phyloP scores from a whole-genome alignment of 2,113 vertebrate species.

The Cyanoramphus novaezelandiae region DNA sequence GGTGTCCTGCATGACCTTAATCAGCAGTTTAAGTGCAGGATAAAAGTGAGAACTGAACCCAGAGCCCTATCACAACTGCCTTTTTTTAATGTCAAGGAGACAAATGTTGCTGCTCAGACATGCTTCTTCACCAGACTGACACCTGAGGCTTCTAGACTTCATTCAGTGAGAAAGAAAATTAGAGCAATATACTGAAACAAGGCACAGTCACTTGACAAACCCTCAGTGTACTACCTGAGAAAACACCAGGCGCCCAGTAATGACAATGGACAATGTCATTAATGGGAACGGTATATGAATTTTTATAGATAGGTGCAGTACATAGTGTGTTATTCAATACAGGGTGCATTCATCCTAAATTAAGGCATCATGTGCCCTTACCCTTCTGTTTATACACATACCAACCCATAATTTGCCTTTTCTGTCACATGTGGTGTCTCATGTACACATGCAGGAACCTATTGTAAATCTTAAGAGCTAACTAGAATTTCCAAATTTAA shows the following conservation, averaged over 20 bases:
- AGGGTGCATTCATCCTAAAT: not conserved
- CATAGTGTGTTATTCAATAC: not conserved
- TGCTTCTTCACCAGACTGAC: not conserved
- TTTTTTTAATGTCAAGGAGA: slow-evolving; percentile 44
- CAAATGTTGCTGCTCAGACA: slow-evolving; percentile 18
- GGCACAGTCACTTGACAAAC: not conserved
- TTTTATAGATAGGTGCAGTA: not conserved
- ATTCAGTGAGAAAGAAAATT: not conserved
- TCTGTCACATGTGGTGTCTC: not conserved
- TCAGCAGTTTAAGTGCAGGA: slow-evolving; percentile 16
- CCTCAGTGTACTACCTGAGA: not conserved
- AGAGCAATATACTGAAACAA: not conserved
- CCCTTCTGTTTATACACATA: not conserved
- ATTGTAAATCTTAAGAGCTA: not conserved
- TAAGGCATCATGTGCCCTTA: not conserved
- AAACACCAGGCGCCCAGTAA: not conserved
- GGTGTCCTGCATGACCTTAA: not conserved
- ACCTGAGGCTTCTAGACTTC: not conserved
- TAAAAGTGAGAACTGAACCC: not conserved
- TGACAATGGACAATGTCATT: not conserved
- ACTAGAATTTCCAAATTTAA: not conserved
- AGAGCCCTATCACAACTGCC: not conserved
- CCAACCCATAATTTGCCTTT: not conserved
- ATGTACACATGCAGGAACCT: not conserved
- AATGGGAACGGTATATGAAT: accelerated